Evolutionary conservation across 2,797 vertebrate species (phyloP), one percentile per base, ranked within the genome.

Genomic region (Luscinia megarhynchos): DNA sequence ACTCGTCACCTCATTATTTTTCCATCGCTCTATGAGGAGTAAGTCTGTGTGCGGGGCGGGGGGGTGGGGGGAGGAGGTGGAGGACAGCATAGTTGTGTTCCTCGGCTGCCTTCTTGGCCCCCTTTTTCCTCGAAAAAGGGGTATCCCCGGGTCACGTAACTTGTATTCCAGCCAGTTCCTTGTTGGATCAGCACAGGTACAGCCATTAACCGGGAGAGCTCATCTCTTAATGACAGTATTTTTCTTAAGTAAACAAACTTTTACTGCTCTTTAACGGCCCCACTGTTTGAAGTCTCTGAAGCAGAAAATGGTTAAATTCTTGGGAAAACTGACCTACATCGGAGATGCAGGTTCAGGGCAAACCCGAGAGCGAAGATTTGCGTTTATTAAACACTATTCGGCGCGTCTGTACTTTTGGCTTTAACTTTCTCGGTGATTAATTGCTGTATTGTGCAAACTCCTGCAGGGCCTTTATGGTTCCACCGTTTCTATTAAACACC

Each of bases 221-320:
- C 96, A 95, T 95, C 95, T 89, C 96, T 97, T 98, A 97, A 97
- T 98, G 95, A 97, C 95, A 81, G 94, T 90, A 95, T 86, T 93
- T 90, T 97, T 95, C 93, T 96, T 95, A 96, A 97, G 96, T 96
- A 98, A 98, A 98, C 97, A 98, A 97, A 98, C 98, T 98, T 98
- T 97, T 97, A 97, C 95, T 97, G 97, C 96, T 97, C 96, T 97
- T 98, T 97, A 95, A 94, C 90, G 97, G 97, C 91, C 96, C 90
- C 92, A 92, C 97, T 97, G 95, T 98, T 97, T 98, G 96, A 98
- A 97, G 93, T 96, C 94, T 96, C 75, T 97, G 97, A 97, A 97
- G 97, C 96, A 98, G 97, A 98, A 98, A 98, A 97, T 97, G 94
- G 95, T 97, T 96, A 97, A 97, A 97, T 98, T 97, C 97, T 97